phyloP scores from a whole-genome alignment of 2,888 invertebrate genomes.

The Drosophila recens region DNA sequence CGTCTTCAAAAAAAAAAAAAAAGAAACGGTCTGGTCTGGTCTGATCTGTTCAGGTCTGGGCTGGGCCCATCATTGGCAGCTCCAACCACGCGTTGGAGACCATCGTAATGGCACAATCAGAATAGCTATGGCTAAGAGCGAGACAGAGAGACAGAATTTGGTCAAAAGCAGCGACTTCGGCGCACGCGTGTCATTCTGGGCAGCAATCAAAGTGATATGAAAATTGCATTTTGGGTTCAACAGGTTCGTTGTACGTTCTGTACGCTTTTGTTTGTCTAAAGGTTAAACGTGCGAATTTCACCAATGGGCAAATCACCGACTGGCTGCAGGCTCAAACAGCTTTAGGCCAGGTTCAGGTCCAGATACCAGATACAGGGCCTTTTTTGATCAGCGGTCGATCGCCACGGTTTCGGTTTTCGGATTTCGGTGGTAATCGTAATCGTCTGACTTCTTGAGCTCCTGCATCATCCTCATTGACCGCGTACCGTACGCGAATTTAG shows the following conservation, averaged over 20 bases:
- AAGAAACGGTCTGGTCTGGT: conserved; percentile 61
- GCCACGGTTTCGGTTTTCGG: conserved; percentile 60
- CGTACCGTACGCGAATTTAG: conserved; percentile 81
- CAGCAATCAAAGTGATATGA: conserved; percentile 84
- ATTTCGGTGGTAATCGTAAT: conserved; percentile 79
- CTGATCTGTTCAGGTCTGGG: conserved; percentile 27
- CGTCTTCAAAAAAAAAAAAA: conserved; percentile 57
- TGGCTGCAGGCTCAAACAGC: conserved; percentile 25
- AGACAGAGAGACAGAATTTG: neutral
- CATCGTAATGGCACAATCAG: conserved; percentile 57
- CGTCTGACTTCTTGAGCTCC: conserved; percentile 77
- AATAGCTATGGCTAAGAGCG: conserved; percentile 50
- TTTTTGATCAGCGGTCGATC: conserved; percentile 67
- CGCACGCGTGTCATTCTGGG: conserved; percentile 80
- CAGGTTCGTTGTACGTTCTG: conserved; percentile 75
- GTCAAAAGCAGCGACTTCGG: conserved; percentile 39
- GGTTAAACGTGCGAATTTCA: conserved; percentile 84
- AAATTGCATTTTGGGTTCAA: conserved; percentile 82
- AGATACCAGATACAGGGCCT: conserved; percentile 25
- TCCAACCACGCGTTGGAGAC: conserved; percentile 63
- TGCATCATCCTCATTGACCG: conserved; percentile 51
- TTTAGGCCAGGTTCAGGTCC: conserved; percentile 1
- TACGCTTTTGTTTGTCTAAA: conserved; percentile 70
- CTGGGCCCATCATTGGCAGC: conserved; percentile 61
- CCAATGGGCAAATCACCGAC: conserved; percentile 54